Percentiles rank a stretch among this genome's conserved stretches.
Evolutionary conservation across 2,113 vertebrate genomes (phyloP).

Genomic region (Indicator maculatus): DNA sequence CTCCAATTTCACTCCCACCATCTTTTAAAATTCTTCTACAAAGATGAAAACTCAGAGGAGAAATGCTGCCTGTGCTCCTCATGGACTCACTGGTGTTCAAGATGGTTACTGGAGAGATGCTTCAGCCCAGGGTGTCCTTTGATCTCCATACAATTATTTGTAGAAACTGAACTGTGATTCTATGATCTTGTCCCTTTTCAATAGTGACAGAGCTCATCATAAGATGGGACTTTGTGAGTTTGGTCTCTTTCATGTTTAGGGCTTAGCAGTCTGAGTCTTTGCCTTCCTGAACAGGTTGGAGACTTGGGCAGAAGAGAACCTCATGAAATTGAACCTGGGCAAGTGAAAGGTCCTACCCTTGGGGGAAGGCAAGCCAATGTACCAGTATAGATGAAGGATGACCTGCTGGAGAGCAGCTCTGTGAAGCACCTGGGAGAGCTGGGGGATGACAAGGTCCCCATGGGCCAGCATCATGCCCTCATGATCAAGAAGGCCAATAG

Average conservation of each 20-base stretch:
- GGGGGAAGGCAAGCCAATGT: too few species aligned
- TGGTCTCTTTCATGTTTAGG: neutral
- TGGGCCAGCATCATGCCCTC: too few species aligned
- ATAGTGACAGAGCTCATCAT: neutral
- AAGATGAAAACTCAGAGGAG: neutral
- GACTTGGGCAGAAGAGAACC: too few species aligned
- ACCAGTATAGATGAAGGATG: too few species aligned
- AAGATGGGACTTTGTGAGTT: neutral
- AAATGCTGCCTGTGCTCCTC: fast-evolving
- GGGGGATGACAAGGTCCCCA: too few species aligned
- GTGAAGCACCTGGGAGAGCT: too few species aligned
- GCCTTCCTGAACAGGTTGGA: neutral
- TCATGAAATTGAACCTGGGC: too few species aligned
- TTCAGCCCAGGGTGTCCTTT: neutral
- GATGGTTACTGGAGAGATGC: fast-evolving
- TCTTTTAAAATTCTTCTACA: neutral
- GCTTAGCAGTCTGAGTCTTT: neutral
- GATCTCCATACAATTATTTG: neutral
- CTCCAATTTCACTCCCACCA: neutral
- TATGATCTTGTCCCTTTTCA: neutral
- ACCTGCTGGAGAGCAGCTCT: too few species aligned
- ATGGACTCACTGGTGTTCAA: fast-evolving
- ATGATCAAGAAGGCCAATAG: too few species aligned
- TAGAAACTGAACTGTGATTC: neutral
- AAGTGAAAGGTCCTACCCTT: too few species aligned